Conservation (phyloP, 2,888 invertebrate species). For the Orthonychiurus folsomi region DNA sequence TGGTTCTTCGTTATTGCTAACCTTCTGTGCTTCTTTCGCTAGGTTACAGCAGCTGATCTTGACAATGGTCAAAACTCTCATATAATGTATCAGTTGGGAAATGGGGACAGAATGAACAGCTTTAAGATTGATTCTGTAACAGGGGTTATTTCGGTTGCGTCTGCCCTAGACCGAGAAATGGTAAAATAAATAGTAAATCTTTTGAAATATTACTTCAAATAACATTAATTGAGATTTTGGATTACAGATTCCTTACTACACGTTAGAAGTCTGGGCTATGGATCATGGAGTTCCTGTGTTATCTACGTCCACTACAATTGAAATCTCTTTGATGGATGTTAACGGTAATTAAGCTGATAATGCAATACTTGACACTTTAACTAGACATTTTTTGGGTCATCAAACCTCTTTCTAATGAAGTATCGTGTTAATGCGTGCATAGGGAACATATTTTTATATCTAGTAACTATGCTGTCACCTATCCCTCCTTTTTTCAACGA, state of each 20-base stretch:
- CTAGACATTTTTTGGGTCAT: no score
- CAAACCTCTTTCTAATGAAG: no score
- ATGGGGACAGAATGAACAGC: conserved; percentile 68
- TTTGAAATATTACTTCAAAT: background rate
- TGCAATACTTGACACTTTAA: no score
- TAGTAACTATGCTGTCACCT: no score
- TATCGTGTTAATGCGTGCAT: no score
- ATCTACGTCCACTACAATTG: conserved; percentile 62
- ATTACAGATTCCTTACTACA: conserved; percentile 54
- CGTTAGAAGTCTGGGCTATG: conserved; percentile 67
- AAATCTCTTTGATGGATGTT: conserved; percentile 73
- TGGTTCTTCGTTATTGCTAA: no score
- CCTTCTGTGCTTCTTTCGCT: no score
- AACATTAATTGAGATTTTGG: conserved; percentile 12
- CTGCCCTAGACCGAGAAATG: conserved; percentile 72
- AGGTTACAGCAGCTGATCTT: conserved; percentile 70
- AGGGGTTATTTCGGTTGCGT: conserved; percentile 66
- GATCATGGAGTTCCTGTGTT: conserved; percentile 72
- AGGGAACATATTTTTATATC: no score
- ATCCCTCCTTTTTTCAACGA: no score
- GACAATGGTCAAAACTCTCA: conserved; percentile 55
- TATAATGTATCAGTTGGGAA: conserved; percentile 56
- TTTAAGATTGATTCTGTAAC: conserved; percentile 68
- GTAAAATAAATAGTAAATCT: conserved; percentile 46
- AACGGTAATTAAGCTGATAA: conserved; percentile 52